Conservation (phyloP, 2,888 invertebrate species). For the Luperina nickerlii region DNA sequence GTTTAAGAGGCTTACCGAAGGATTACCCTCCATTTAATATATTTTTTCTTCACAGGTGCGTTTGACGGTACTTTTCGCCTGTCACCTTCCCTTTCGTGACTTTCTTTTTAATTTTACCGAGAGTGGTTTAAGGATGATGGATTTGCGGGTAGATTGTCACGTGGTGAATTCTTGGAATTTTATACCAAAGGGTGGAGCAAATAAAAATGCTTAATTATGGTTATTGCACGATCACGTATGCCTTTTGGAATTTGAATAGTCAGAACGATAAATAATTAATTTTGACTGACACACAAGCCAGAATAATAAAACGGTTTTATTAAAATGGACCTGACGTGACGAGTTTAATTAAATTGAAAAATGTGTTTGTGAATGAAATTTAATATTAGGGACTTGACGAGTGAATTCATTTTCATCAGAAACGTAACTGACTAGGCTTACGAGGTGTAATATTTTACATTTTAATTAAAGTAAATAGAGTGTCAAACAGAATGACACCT, state of each 20-base stretch:
- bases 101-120: slow-evolving; percentile 73
- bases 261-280: slow-evolving; percentile 43
- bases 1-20: slow-evolving; percentile 79
- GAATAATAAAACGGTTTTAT: slow-evolving; percentile 52
- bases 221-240: slow-evolving; percentile 32
- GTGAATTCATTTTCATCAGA: slow-evolving; percentile 56
- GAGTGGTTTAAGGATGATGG: slow-evolving; percentile 70
- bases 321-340: slow-evolving; percentile 43
- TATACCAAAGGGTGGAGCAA: slow-evolving; percentile 44
- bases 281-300: slow-evolving; percentile 25
- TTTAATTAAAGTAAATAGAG: slow-evolving; percentile 56
- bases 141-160: slow-evolving; percentile 69
- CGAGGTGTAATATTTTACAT: slow-evolving; percentile 47
- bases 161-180: slow-evolving; percentile 57
- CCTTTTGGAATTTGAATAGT: slow-evolving; percentile 27
- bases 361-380: slow-evolving; percentile 48
- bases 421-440: slow-evolving; percentile 49
- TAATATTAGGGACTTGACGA: slow-evolving; percentile 38
- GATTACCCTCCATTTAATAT: slow-evolving; percentile 80
- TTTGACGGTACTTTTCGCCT: slow-evolving; percentile 69
- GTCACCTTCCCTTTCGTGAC: slow-evolving; percentile 70
- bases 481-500: slow-evolving; percentile 20
- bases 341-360: slow-evolving; percentile 59
- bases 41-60: slow-evolving; percentile 73
- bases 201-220: slow-evolving; percentile 37